Percentiles rank a stretch among this genome's conserved stretches.
These are phyloP conservation scores for Poeciliopsis retropinna DNA, from an alignment of 2,113 vertebrate genomes.

Conservation along the genomic window DNA sequence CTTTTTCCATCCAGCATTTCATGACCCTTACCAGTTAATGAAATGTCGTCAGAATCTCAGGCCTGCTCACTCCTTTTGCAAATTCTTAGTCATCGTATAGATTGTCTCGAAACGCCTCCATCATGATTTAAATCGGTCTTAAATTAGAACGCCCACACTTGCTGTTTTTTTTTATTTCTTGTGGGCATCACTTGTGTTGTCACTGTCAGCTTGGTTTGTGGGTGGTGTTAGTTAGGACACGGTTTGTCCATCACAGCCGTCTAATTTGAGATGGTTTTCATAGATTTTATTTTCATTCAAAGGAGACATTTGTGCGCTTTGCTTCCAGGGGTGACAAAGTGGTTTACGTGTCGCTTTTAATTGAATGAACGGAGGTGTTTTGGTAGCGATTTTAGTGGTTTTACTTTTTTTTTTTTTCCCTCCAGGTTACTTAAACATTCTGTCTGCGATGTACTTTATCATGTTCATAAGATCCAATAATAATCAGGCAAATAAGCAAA, in stretches of 20 bases:
- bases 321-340: not conserved
- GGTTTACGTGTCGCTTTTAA: not conserved
- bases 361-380: not conserved
- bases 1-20: not conserved
- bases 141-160: constrained; percentile 12
- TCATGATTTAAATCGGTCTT: constrained; percentile 27
- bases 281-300: not conserved
- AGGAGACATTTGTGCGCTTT: not conserved
- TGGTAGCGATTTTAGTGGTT: not conserved
- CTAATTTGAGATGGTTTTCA: not conserved
- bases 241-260: not conserved
- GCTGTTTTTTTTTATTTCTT: not conserved
- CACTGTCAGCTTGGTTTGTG: not conserved
- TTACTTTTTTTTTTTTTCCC: not conserved
- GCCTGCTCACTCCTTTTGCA: not conserved
- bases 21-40: not conserved
- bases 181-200: constrained; percentile 15
- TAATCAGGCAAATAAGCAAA: no score
- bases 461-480: not conserved
- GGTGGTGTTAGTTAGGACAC: not conserved
- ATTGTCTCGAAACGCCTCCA: constrained; percentile 25
- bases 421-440: not conserved
- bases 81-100: constrained; percentile 11
- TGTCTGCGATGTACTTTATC: not conserved
- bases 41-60: not conserved